Percentiles rank a stretch among this genome's conserved stretches.
These are phyloP conservation scores for Pseudachorutes palmiensis DNA, from an alignment of 1,140 invertebrate genomes.

Conservation along the genomic window DNA sequence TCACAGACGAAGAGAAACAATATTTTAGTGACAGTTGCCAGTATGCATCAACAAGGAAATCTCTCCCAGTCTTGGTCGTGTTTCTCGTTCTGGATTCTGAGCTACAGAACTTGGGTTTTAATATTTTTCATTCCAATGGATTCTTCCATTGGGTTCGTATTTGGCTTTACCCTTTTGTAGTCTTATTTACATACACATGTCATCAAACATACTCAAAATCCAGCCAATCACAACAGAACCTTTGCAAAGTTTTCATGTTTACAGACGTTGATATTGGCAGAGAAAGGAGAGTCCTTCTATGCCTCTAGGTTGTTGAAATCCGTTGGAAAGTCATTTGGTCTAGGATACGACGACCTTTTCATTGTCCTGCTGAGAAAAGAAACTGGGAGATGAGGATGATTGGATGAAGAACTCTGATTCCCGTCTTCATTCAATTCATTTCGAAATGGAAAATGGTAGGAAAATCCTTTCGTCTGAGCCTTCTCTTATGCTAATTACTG, in stretches of 20 bases:
- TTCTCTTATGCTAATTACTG: conserved; percentile 12
- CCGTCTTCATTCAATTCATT: not conserved
- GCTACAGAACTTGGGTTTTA: not conserved
- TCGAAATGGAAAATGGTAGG: not conserved
- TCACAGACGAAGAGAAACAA: too few relatives aligned
- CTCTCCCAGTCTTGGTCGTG: not conserved
- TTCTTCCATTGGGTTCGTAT: too few relatives aligned
- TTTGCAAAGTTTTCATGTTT: conserved; percentile 1
- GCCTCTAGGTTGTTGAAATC: too few relatives aligned
- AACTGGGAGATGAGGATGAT: not conserved
- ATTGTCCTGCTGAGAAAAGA: not conserved
- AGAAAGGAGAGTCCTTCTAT: not conserved
- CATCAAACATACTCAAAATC: not conserved
- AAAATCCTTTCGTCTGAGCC: conserved; percentile 1
- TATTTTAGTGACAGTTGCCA: too few relatives aligned
- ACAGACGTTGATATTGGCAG: conserved; percentile 5
- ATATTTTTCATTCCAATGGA: not conserved
- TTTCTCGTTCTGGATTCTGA: not conserved
- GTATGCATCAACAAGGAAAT: not conserved
- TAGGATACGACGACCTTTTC: too few relatives aligned
- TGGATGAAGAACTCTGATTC: conserved; percentile 1
- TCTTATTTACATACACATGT: conserved; percentile 8
- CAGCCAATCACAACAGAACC: not conserved
- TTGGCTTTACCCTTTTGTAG: too few relatives aligned
- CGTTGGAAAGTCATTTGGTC: not conserved